Base-by-base conservation (phyloP, 2,797 vertebrate species). In the Discoglossus pictus region DNA sequence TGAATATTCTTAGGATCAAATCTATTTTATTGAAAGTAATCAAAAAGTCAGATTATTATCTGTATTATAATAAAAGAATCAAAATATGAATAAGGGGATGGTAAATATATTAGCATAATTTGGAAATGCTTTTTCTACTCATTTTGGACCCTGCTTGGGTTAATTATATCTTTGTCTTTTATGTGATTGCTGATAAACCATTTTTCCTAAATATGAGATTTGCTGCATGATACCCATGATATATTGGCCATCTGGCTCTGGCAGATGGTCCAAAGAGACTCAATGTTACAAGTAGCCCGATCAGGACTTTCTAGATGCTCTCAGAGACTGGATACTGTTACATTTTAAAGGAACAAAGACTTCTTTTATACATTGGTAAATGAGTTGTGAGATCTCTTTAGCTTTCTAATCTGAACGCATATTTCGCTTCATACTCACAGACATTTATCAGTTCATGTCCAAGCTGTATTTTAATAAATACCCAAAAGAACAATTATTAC, bases 191-290 rank as follows among this genome's bases (percentile, higher is more conserved):
- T 31, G 27, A 8, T 31, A 31, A 31, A 31, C 27, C 8, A 8
- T 4, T 4, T 31, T 31, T 31, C 27, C 27, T 31, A 8, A 31
- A 31, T 8, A 4, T 31, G 27, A 31, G 4, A 4, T 31, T 8
- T 31, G 27, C 27, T 4, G 27, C n/a, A 23, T 47, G 11, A 47
- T 23, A 47, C 17, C 17, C 12, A 12, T 21, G 11, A 47, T 12
- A 11, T 47, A 21, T 25, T 40, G 43, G 11, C 27, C 65, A 68
- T 60, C 54, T 68, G 65, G 52, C 47, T 27, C 23, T 52, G 65
- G 53, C 65, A 68, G 55, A 68, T 68, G 55, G 65, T 50, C 55
- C 36, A 60, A 51, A 3, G 20, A 44, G 25, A 31, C 36, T 15
- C 20, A 15, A 35, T 61, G 18, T 23, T 10, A 7, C 18, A 35